Base-by-base conservation (phyloP, 2,888 invertebrate genomes). In the Cryptocephalus moraei region DNA sequence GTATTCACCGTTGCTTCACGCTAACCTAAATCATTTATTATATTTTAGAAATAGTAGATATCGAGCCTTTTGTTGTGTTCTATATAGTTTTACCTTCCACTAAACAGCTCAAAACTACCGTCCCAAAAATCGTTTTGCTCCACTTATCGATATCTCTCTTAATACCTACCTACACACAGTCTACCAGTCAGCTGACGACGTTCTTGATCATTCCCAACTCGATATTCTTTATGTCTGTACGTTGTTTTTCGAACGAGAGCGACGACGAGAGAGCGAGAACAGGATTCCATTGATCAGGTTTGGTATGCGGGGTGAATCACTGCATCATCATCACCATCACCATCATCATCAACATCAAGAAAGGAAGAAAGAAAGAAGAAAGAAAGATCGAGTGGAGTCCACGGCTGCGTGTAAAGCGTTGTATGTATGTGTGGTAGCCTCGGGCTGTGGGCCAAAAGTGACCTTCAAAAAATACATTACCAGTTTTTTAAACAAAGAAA, bases 361-460 rank as follows among this genome's bases (percentile, higher is more conserved):
- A 22, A 22, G 22, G 22, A 22, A 22, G 22, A 22, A 22, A 22
- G 22, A 22, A 22, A 22, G 22, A 22, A 22, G 22, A 22, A 22
- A 22, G 22, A 22, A 22, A 22, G 22, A 22, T 22, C 22, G 22
- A 22, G 22, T 4, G 22, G 22, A 51, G 55, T 54, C 53, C 52
- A 57, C 56, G 49, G 44, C 44, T 41, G 22, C 36, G n/a, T 39
- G 47, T 22, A 22, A 22, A 44, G 43, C 33, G 43, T 43, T 43
- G 43, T 47, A 47, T 46, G 44, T 22, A 6, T 46, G 46, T 43
- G 47, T 51, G 55, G 13, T 41, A 53, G 60, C 66, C 63, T 48
- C 58, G 55, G 64, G 66, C 65, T 61, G 58, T 66, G 64, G 66
- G 66, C 65, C 66, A 66, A 63, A 62, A 64, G 60, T 65, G 65